Evolutionary conservation across 23 tunicate species (phyloP), one percentile per base, ranked within the genome.

Genomic region (Trididemnum clinides): DNA sequence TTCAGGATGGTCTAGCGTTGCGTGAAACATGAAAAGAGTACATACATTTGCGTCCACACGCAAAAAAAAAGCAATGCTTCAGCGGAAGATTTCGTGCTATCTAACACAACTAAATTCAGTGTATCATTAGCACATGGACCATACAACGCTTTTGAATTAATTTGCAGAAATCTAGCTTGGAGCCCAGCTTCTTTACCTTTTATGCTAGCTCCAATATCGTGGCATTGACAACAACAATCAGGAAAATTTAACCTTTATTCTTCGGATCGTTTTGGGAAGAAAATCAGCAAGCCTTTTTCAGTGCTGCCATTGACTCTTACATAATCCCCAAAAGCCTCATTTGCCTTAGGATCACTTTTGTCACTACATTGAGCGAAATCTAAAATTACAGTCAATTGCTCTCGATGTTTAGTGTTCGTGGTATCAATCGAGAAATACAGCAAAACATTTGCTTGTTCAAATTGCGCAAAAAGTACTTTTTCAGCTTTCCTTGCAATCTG

Each of bases 151-250:
- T 34, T 7, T 3, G 84, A 71, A 28, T 79, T 54, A 6, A 54
- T 79, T 54, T 54, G 15, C 3, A 30, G 22, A 6, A 79, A 51
- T 79, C 39, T 34, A 25, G 84, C 71, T 54, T 79, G 84, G 34
- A 79, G 37, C 22, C 84, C 84, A 79, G 30, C 21, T 27, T 19
- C 19, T 79, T 54, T 57, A 19, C 84, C 84, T 75, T 34, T 34
- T 59, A 75, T 75, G 59, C 37, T 75, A 28, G 81, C 81, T 36
- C 39, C 81, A n/a, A 36, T 57, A 57, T 79, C 84, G 29, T 79
- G 54, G 28, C 37, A 54, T 44, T 79, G 84, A 2, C 84, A 71
- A 2, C 84, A 21, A 33, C 84, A 79, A n/a, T 79, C 71, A 15
- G 2, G 10, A 22, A 79, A 21, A 54, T 79, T 71, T 6, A 79